Conservation (phyloP, 2,113 vertebrate species). For the Apaloderma vittatum region DNA sequence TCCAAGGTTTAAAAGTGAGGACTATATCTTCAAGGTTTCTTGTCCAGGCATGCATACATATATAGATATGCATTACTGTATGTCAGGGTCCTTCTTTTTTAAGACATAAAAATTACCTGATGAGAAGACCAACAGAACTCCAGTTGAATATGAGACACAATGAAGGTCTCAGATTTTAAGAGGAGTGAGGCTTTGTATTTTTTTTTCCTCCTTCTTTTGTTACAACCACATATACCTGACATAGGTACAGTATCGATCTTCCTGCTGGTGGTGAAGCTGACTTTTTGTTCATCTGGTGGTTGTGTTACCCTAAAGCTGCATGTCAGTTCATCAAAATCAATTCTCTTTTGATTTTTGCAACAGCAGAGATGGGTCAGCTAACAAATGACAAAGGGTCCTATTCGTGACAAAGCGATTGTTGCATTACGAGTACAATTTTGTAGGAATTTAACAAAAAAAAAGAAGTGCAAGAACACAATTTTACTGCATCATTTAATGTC, state of each 20-base stretch:
- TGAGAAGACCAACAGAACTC: background rate
- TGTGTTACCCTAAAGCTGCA: conserved; percentile 45
- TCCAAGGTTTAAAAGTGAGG: background rate
- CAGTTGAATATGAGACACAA: background rate
- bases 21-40: background rate
- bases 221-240: conserved; percentile 42
- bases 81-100: background rate
- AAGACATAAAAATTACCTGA: background rate
- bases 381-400: conserved; percentile 46
- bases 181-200: background rate
- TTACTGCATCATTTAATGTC: conserved; percentile 48
- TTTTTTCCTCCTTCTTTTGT: background rate
- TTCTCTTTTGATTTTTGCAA: conserved; percentile 73
- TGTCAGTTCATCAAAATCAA: conserved; percentile 65
- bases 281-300: conserved; percentile 27
- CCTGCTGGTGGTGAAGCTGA: background rate
- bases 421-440: conserved; percentile 58
- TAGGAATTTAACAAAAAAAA: conserved; percentile 60
- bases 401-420: conserved; percentile 42
- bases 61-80: background rate
- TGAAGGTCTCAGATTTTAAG: background rate
- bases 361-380: conserved; percentile 64
- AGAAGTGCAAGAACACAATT: background rate
- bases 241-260: background rate
- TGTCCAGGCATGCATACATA: background rate